These are phyloP conservation scores for Datnioides undecimradiatus DNA, from an alignment of 2,113 vertebrate species.

Conservation along the genomic window DNA sequence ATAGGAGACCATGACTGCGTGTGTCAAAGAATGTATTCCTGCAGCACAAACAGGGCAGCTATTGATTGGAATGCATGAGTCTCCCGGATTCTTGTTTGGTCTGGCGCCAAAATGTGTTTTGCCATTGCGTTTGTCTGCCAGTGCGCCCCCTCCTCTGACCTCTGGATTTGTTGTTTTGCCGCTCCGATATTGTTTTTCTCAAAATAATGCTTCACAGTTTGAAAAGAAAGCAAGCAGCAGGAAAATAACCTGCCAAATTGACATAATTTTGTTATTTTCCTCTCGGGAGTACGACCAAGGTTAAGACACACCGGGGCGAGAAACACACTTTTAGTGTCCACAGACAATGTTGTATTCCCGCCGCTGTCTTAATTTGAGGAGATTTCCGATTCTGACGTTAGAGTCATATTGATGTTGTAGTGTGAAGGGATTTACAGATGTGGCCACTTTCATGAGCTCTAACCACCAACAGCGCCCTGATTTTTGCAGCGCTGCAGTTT, in stretches of 20 bases:
- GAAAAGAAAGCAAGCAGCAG: constrained; percentile 13
- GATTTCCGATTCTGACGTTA: constrained; percentile 5
- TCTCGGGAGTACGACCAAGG: constrained; percentile 4
- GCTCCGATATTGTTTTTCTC: not conserved
- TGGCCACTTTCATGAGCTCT: not conserved
- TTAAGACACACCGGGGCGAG: not conserved
- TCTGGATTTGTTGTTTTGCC: constrained; percentile 2
- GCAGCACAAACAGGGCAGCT: not conserved
- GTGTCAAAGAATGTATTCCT: not conserved
- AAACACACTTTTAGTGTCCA: not conserved
- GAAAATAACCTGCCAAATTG: constrained; percentile 12
- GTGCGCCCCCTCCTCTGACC: not conserved
- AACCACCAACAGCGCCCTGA: not conserved
- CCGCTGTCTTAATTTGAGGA: not conserved
- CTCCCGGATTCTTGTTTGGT: not conserved
- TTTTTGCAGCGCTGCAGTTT: not conserved
- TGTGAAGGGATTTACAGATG: constrained; percentile 1
- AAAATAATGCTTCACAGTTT: constrained; percentile 10
- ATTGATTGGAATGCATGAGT: not conserved
- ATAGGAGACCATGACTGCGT: not conserved
- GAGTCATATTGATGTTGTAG: not conserved
- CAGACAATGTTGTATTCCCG: not conserved
- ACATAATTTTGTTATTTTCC: constrained; percentile 1
- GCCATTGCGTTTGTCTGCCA: not conserved
- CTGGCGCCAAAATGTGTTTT: not conserved